Evolutionary conservation across 2,113 vertebrate species (phyloP), one percentile per base, ranked within the genome.

Genomic region (Coryphaenoides rupestris): DNA sequence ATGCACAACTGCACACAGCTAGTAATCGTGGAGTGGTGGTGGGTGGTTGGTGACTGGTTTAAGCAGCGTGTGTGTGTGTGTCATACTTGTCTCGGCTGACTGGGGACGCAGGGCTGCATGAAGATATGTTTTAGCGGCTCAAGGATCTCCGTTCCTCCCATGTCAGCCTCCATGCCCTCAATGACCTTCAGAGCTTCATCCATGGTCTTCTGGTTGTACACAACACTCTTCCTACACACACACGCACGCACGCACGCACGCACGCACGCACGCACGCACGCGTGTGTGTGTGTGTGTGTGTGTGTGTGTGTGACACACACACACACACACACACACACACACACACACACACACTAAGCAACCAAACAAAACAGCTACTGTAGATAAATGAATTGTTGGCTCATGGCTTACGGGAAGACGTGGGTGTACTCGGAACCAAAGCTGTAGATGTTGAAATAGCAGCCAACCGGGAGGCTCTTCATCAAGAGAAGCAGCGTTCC

Each of bases 401-500:
- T 26, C 33, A 40, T 40, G 33, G 79, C 89, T 88, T 52, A 92
- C 88, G 67, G 85, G 60, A 90, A 93, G 61, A 92, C 87, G 53
- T 82, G 79, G 22, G 92, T 78, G 68, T 67, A 91, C 0, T 5
- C 1, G 21, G 89, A 91, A 7, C 94, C 93, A 66, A 95, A 95
- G 69, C 87, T 87, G 61, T 88, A 93, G 62, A 95, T 83, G 70
- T 95, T 96, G 86, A 95, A 96, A 69, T 90, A 93, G 76, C 93
- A 95, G n/a, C 90, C 93, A 23, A 94, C 21, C 3, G 94, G 92
- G 55, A 96, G 87, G 58, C 93, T 95, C 88, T 95, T 95, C 74
- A 89, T 70, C 21, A 94, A 80, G 7, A 94, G 87, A 12, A 93
- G 76, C 55, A 94, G 73, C 17, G 91, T 93, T 0, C 92, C 91